Percentiles rank a stretch among this genome's conserved stretches.
phyloP scores from a whole-genome alignment of 2,113 vertebrate species.

The Bungarus multicinctus region DNA sequence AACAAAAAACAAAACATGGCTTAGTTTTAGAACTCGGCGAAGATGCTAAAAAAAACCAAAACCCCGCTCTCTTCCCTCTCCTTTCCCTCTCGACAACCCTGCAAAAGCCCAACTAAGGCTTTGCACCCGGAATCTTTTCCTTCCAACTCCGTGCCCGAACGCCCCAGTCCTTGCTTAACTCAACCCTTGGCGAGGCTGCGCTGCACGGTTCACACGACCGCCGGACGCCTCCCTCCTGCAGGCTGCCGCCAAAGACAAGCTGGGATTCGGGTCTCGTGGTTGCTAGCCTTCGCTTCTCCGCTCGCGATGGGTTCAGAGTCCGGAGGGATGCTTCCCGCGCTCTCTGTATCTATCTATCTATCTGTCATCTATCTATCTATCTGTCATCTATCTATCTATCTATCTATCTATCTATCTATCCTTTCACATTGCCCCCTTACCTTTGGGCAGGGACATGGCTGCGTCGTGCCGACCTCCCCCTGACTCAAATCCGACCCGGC shows the following conservation, averaged over 20 bases:
- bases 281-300: background rate
- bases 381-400: too few species aligned
- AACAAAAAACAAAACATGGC: too few species aligned
- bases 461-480: background rate
- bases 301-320: background rate
- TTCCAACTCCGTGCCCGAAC: background rate
- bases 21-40: background rate
- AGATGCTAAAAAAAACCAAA: too few species aligned
- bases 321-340: background rate
- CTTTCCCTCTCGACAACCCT: background rate
- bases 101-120: background rate
- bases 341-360: too few species aligned
- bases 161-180: too few species aligned
- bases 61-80: background rate
- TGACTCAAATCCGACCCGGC: background rate
- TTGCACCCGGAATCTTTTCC: background rate
- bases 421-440: background rate
- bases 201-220: background rate
- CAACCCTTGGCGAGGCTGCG: background rate
- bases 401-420: background rate
- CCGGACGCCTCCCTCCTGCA: background rate
- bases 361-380: too few species aligned
- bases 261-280: background rate
- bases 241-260: background rate
- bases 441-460: slow-evolving; percentile 49